Conservation (phyloP, 2,113 vertebrate genomes). For the Baryphthengus martii region DNA sequence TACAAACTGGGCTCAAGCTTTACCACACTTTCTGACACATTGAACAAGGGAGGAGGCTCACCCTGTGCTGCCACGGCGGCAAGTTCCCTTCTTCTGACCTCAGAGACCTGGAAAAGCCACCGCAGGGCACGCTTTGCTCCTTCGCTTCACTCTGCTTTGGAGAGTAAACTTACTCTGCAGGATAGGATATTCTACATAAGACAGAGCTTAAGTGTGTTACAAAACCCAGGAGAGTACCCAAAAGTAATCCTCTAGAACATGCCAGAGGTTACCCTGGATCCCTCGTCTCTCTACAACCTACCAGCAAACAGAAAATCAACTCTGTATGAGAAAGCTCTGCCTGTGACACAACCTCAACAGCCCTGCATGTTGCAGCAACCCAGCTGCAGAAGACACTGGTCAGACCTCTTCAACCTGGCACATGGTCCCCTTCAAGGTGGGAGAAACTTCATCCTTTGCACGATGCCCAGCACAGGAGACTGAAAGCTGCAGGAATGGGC, state of each 20-base stretch:
- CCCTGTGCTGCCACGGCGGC: fast-evolving
- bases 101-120: neutral
- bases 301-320: neutral
- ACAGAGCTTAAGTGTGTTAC: neutral
- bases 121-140: fast-evolving
- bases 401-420: neutral
- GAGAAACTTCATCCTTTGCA: neutral
- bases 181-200: neutral
- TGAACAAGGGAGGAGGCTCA: neutral
- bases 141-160: neutral
- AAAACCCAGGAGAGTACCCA: neutral
- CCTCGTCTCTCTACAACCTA: neutral
- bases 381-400: neutral
- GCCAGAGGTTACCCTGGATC: fast-evolving
- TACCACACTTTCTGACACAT: neutral
- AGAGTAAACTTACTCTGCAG: neutral
- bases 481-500: neutral
- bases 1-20: fast-evolving
- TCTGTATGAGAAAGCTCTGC: neutral
- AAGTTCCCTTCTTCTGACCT: fast-evolving
- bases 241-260: neutral
- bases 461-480: neutral
- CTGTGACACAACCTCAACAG: neutral
- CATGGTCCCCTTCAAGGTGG: neutral
- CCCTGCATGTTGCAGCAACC: neutral